A percentile compares a stretch with the other conserved stretches of the same genome.
Evolutionary conservation across 2,888 invertebrate genomes (phyloP).

Genomic region (Lamellibrachia columna): DNA sequence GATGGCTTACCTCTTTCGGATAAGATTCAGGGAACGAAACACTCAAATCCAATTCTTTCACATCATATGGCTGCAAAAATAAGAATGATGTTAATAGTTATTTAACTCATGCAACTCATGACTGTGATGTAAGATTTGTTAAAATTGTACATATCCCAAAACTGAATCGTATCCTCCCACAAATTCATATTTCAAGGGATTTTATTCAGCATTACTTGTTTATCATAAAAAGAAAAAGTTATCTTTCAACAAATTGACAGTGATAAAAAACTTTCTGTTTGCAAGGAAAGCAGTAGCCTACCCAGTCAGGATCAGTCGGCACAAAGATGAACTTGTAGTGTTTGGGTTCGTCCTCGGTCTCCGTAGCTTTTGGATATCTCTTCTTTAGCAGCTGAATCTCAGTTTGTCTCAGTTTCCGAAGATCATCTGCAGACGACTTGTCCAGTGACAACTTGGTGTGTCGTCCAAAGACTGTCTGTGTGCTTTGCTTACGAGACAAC

Average conservation of each 20-base stretch:
- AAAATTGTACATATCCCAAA: too few relatives aligned
- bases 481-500: not conserved
- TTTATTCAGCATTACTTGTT: not conserved
- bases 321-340: conserved; percentile 45
- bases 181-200: not conserved
- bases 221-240: not conserved
- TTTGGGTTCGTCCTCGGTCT: conserved; percentile 37
- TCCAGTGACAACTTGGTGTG: conserved; percentile 28
- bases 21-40: conserved; percentile 52
- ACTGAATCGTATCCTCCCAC: not conserved
- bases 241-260: not conserved
- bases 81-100: conserved; percentile 20
- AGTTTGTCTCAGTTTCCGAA: conserved; percentile 45
- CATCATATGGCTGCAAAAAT: conserved; percentile 59
- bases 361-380: conserved; percentile 50
- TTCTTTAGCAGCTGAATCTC: conserved; percentile 56
- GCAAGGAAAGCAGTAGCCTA: conserved; percentile 40
- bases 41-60: conserved; percentile 50
- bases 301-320: conserved; percentile 63
- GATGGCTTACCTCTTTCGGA: conserved; percentile 51
- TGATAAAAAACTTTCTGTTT: not conserved
- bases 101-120: not conserved
- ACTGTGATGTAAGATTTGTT: too few relatives aligned
- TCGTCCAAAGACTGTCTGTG: not conserved
- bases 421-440: conserved; percentile 42